Percentiles rank a stretch among this genome's conserved stretches.
Evolutionary conservation across 1,140 invertebrate species (phyloP).

Genomic region (roundworm (Caenorhabditis elegans)): DNA sequence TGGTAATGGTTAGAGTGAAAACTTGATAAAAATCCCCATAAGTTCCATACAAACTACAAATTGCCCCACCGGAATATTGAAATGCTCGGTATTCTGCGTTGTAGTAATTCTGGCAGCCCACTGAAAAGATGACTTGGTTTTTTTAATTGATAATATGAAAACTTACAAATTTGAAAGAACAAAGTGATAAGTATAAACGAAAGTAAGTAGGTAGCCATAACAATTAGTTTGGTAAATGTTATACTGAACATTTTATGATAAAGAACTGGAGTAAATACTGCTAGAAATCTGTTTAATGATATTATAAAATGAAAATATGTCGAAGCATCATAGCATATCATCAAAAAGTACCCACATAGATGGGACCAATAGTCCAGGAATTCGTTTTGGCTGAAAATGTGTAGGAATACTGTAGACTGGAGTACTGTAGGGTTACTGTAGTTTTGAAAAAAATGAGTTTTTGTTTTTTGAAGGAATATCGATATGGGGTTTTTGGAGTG

Average conservation of each 20-base stretch:
- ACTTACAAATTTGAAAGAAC: background rate
- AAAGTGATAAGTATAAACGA: background rate
- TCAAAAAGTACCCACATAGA: background rate
- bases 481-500: too few species aligned
- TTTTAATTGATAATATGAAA: background rate
- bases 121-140: background rate
- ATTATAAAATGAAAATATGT: background rate
- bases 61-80: background rate
- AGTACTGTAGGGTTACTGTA: too few species aligned
- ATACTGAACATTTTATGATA: conserved; percentile 28
- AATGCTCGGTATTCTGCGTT: background rate
- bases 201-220: too few species aligned
- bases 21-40: background rate
- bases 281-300: background rate
- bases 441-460: too few species aligned
- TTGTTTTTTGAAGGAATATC: too few species aligned
- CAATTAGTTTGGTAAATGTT: too few species aligned
- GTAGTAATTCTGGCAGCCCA: conserved; percentile 5
- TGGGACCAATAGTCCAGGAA: too few species aligned
- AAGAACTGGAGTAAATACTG: background rate
- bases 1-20: background rate
- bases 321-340: background rate
- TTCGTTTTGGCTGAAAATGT: too few species aligned
- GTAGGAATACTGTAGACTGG: too few species aligned
- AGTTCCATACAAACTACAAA: background rate